Base-by-base conservation (phyloP, 2,888 invertebrate genomes). In the Sylvicola fuscatus region DNA sequence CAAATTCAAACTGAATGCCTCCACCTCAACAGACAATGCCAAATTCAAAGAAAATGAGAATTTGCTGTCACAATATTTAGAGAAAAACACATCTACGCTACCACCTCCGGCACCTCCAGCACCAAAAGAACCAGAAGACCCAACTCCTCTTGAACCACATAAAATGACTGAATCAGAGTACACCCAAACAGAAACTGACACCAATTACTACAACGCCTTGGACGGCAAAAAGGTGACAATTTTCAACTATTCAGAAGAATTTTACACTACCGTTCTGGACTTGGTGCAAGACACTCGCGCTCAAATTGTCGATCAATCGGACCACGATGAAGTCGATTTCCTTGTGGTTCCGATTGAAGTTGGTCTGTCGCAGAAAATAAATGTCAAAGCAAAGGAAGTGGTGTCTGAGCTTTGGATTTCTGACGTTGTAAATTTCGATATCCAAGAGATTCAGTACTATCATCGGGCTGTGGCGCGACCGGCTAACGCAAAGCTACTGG, bases 381-480 rank as follows among this genome's bases (percentile, higher is more conserved):
- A 53, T 1, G 47, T 57, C 0, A 47, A 47, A 36, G 50, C 51
- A 2, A 49, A 46, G 1, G 38, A 54, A 15, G 46, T 57, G 34
- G 50, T 58, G 17, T 58, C 56, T 15, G 54, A 54, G 33, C 45
- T 57, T 21, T 58, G 54, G 42, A 45, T 58, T 40, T 58, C 51
- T 46, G 47, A 45, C 42, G 21, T 3, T 11, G 47, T 70, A 41
- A 62, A 62, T 36, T 66, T 67, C 29, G 60, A 59, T 35, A 42
- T 77, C 3, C 52, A 76, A 0, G 65, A 70, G 0, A 53, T 76
- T 6, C 58, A 68, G 44, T 83, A 83, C 56, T 84, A 73, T 51
- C 82, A 84, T 50, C 61, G 64, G 13, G 78, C 80, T 0, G 61
- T 79, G 32, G 64, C 64, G 1, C 46, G 67, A 16, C 56, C 61